These are phyloP conservation scores for Myxocyprinus asiaticus DNA, from an alignment of 2,113 vertebrate species.

Conservation along the genomic window DNA sequence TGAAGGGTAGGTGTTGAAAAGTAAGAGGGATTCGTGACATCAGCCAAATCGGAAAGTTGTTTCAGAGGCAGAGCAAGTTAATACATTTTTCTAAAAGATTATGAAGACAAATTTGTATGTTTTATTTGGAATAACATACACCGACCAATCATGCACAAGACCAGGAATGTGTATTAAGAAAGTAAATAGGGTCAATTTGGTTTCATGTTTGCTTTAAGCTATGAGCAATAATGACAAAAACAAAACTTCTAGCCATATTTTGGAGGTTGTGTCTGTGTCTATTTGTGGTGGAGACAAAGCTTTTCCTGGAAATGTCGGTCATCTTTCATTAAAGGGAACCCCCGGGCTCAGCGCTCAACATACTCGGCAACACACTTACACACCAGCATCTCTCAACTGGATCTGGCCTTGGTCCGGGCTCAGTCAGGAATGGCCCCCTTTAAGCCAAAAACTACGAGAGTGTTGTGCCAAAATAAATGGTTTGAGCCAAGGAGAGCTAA, in stretches of 20 bases:
- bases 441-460: slow-evolving; percentile 45
- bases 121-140: too few species aligned
- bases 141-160: too few species aligned
- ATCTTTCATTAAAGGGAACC: slow-evolving; percentile 53
- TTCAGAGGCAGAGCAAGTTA: too few species aligned
- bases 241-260: background rate
- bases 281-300: background rate
- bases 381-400: slow-evolving; percentile 40
- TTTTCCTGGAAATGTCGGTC: slow-evolving; percentile 22
- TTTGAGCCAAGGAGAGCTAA: slow-evolving; percentile 52
- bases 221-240: background rate
- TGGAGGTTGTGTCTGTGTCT: slow-evolving; percentile 23
- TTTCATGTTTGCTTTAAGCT: background rate
- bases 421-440: slow-evolving; percentile 37
- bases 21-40: background rate
- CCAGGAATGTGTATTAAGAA: too few species aligned
- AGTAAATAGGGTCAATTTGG: background rate
- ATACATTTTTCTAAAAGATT: too few species aligned
- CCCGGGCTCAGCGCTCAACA: slow-evolving; percentile 17
- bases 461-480: slow-evolving; percentile 51
- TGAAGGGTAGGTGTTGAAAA: background rate
- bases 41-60: too few species aligned
- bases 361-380: slow-evolving; percentile 27
- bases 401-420: slow-evolving; percentile 41
- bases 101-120: too few species aligned